phyloP scores from a whole-genome alignment of 2,113 vertebrate species.

The Ophthalmolycus amberensis region DNA sequence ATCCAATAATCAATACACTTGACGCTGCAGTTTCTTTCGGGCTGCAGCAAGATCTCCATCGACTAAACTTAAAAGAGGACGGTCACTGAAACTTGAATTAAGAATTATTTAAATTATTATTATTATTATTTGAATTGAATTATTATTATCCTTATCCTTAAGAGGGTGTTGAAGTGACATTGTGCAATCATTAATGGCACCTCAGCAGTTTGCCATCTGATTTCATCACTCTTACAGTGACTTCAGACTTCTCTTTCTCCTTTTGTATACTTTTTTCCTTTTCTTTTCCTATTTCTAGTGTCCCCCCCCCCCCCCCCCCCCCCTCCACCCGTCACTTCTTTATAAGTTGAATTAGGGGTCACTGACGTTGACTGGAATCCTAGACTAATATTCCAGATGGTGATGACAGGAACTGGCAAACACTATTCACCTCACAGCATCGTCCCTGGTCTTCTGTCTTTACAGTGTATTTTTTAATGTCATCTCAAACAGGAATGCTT shows the following conservation, averaged over 20 bases:
- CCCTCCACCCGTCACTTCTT: constrained; percentile 7
- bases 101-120: too few relatives aligned
- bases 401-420: constrained; percentile 77
- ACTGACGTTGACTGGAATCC: constrained; percentile 83
- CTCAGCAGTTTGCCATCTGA: constrained; percentile 54
- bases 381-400: constrained; percentile 89
- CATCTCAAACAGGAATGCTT: background rate
- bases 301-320: background rate
- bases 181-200: constrained; percentile 30
- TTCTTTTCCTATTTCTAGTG: constrained; percentile 3
- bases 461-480: background rate
- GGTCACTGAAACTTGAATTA: background rate
- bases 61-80: background rate
- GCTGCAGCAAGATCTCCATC: background rate
- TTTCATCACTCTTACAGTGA: constrained; percentile 46
- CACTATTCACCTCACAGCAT: constrained; percentile 79
- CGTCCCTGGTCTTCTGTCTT: background rate
- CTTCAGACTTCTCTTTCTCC: background rate
- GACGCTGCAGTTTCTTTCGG: background rate
- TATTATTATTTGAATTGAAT: too few relatives aligned
- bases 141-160: too few relatives aligned
- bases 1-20: background rate
- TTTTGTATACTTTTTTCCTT: background rate
- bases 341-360: constrained; percentile 86
- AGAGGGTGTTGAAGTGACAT: background rate